Evolutionary conservation across 2,888 invertebrate species (phyloP), one percentile per base, ranked within the genome.

Genomic region (Smittia aterrima): DNA sequence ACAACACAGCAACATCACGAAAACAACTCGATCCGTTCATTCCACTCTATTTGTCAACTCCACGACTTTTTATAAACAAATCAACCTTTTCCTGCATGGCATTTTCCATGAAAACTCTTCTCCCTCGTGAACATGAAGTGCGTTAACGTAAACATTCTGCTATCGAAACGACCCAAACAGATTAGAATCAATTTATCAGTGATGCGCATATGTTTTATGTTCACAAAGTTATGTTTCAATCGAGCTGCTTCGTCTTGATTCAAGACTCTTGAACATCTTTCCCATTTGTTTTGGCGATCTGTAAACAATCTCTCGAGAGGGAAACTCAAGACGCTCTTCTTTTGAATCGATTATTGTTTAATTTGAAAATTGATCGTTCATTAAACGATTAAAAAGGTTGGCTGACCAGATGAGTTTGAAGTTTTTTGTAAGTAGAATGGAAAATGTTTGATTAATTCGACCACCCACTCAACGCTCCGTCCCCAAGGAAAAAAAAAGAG

Each of bases 151-250:
- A 72, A 72, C 72, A 72, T 22, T 32, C 53, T 32, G 22, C 32
- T 22, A 25, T n/a, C 27, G 70, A 58, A 22, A 58, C 18, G 58
- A 71, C 25, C 24, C 53, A 54, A 54, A 71, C 70, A 71, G 70
- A 71, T 71, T 71, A 71, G 53, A 54, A 71, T 71, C 70, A 71
- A 71, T 71, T 71, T 71, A 71, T 71, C 70, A 71, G 70, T 54
- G 27, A 22, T 27, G 72, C 58, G 72, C 72, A 72, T 72, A 40
- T 72, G 72, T 72, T 72, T 72, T 72, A 72, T 72, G 72, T 72
- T 72, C 38, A 1, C 24, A n/a, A 72, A 62, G 24, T 72, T 62
- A 72, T 72, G 72, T 72, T 72, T 54, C 58, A 72, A 72, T 40
- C 9, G 16, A n/a, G 16, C 11, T 53, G 47, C 25, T 13, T 18